Evolutionary conservation across 2,888 invertebrate species (phyloP), one percentile per base, ranked within the genome.

Genomic region (Clusia tigrina): DNA sequence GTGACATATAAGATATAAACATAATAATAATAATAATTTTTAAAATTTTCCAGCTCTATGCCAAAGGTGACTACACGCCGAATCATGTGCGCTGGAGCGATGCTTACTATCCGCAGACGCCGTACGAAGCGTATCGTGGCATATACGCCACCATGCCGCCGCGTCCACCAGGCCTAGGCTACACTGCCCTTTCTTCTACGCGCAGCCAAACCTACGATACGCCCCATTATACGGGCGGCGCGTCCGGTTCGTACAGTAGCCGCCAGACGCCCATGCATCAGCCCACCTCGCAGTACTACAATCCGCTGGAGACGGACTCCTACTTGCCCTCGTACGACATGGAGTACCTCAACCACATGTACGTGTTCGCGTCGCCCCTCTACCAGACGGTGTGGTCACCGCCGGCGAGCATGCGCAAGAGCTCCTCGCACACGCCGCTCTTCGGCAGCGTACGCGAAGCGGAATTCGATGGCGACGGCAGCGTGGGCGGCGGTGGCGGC

Each of bases 11-110:
- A n/a, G n/a, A n/a, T n/a, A n/a, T n/a, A n/a, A n/a, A n/a, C n/a
- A n/a, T n/a, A 26, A 20, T n/a, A 54, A 54, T 25, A 20, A 38
- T 2, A 32, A 18, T 59, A 15, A 61, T 10, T 26, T 38, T 32
- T 55, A 6, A 1, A 56, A 10, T 54, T n/a, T 59, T 55, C 12
- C 53, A 84, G 82, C 78, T 89, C 67, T 89, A 87, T 76, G 85
- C 88, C 68, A 89, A 89, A 75, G 88, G 88, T 0, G 89, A 89
- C 74, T 89, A 88, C 77, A 89, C 89, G 12, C 84, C 84, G 2
- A 84, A 88, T 76, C 88, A 89, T 78, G 87, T 88, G 63, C 82
- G 87, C 51, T 89, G 89, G 89, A 88, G 88, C 70, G 89, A 89
- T 74, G 88, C 88, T 26, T 85, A 88, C 78, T 87, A 86, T 76